A percentile compares a stretch with the other conserved stretches of the same genome.
Evolutionary conservation across 2,797 vertebrate species (phyloP).

Genomic region (Poeciliopsis gracilis): DNA sequence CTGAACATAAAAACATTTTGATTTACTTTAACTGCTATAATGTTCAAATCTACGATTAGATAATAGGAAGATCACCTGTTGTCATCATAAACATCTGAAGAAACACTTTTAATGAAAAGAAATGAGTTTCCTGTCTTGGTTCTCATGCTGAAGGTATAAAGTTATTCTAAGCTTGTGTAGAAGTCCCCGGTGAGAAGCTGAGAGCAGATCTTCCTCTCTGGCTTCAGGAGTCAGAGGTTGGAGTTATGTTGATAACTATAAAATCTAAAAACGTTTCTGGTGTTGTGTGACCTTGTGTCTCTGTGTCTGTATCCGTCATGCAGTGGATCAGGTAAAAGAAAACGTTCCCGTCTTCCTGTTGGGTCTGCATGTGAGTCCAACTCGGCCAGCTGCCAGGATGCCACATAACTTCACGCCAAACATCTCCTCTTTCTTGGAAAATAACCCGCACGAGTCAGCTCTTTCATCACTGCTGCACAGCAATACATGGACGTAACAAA

Average conservation of each 20-base stretch:
- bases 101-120: background rate
- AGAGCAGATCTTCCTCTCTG: background rate
- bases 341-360: conserved; percentile 82
- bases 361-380: conserved; percentile 74
- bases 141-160: background rate
- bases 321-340: conserved; percentile 73
- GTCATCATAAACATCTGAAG: background rate
- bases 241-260: conserved; percentile 42
- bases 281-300: conserved; percentile 28
- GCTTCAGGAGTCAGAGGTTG: background rate
- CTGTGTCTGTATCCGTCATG: conserved; percentile 45
- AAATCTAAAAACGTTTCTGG: conserved; percentile 8
- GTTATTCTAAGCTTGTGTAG: background rate
- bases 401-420: conserved; percentile 85
- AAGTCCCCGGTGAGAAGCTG: background rate
- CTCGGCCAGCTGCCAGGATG: conserved; percentile 81
- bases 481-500: conserved; percentile 31
- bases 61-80: background rate
- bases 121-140: background rate
- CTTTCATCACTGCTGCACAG: conserved; percentile 40
- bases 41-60: background rate
- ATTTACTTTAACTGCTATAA: background rate
- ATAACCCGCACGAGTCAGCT: conserved; percentile 34
- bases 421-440: conserved; percentile 78
- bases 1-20: too few species aligned